Conservation (phyloP, 2,797 vertebrate genomes). For the Cichlasoma orientale region DNA sequence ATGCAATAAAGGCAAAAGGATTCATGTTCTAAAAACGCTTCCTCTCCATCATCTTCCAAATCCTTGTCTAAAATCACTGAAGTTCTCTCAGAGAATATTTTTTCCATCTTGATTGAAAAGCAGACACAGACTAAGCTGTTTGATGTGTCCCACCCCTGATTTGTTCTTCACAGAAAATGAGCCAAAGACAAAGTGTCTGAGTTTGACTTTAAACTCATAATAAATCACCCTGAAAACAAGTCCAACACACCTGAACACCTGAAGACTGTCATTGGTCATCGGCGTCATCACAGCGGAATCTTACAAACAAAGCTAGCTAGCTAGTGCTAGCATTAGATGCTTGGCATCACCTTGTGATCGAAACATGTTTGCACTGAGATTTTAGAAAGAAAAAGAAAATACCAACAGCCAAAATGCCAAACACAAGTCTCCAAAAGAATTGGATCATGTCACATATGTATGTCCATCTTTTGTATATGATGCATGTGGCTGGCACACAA, state of each 20-base stretch:
- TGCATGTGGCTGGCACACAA: background rate
- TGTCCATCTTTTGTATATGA: background rate
- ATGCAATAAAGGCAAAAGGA: background rate
- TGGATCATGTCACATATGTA: background rate
- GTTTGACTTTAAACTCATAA: background rate
- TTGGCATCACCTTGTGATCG: fast-evolving
- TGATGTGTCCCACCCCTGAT: background rate
- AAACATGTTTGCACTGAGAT: background rate
- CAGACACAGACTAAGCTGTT: background rate
- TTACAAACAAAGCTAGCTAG: background rate
- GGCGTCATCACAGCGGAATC: background rate
- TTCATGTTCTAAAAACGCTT: background rate
- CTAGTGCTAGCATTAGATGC: background rate
- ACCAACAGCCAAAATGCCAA: background rate
- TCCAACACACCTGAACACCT: background rate
- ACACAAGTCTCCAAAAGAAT: background rate
- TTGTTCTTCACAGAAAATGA: background rate
- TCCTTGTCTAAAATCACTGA: fast-evolving
- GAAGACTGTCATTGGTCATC: background rate
- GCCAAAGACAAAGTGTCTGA: background rate
- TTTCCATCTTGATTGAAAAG: background rate
- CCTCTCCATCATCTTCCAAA: background rate
- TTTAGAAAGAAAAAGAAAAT: background rate
- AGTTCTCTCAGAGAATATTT: background rate
- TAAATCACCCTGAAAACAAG: background rate